Base-by-base conservation (phyloP, 2,888 invertebrate genomes). In the Hedychridium roseum region DNA sequence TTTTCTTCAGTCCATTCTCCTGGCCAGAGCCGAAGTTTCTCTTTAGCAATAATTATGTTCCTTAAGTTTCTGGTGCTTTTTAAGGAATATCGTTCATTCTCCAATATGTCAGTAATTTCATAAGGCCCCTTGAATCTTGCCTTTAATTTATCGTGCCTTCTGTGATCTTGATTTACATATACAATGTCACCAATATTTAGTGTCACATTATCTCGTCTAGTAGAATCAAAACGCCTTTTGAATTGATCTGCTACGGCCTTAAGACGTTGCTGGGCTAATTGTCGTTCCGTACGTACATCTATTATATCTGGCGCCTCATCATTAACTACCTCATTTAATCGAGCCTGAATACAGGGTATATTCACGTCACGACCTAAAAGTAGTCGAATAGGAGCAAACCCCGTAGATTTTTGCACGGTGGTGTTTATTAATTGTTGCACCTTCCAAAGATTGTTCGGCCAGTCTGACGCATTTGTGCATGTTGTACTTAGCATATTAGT, bases 381-480 rank as follows among this genome's bases (percentile, higher is more conserved):
- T 31, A 44, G 21, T 1, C 36, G 20, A n/a, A 2, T 11, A 1
- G 38, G 38, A 1, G 44, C 14, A 7, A 44, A 37, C 3, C 37
- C 38, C 1, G 44, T 44, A 2, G 31, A 21, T 16, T 36, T 37
- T 17, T 44, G 44, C 1, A 37, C 5, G 1, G 38, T 31, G 1
- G 36, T 28, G n/a, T 43, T 36, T 6, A 36, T 2, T 1, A 34
- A 12, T 0, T 12, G 32, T 18, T 14, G 11, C 9, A 34, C 2
- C 12, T 45, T 39, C 4, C 20, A 0, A 16, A 36, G 3, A 14
- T 30, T 43, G 30, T 21, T 38, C 36, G 28, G 30, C 38, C 44
- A 44, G 18, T 44, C 38, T 31, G 31, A 4, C 7, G 2, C 9
- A 23, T 38, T 38, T 11, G 2, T 14, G 1, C 21, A 5, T 5